These are phyloP conservation scores for Apus apus DNA, from an alignment of 2,113 vertebrate species.

Conservation along the genomic window DNA sequence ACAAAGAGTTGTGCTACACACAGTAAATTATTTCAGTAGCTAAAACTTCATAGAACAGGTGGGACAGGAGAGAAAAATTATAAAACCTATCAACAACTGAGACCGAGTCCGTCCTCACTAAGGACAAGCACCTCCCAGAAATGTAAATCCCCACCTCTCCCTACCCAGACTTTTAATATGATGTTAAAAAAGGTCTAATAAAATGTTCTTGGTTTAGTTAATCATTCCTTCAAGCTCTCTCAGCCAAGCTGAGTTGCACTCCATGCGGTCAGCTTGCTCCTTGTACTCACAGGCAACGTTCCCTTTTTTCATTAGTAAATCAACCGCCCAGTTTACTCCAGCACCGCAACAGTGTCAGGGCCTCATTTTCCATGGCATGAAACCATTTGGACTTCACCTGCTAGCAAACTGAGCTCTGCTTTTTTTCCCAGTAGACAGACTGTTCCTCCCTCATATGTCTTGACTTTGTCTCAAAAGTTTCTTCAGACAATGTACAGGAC, in stretches of 20 bases:
- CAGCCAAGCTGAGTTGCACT: not conserved
- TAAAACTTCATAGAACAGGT: not conserved
- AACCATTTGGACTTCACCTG: slow-evolving; percentile 15
- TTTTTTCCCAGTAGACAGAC: not conserved
- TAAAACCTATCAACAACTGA: not conserved
- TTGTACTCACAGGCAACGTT: not conserved
- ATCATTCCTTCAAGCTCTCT: slow-evolving; percentile 15
- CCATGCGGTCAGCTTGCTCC: slow-evolving; percentile 31
- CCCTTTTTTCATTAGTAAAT: not conserved
- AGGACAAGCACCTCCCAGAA: not conserved
- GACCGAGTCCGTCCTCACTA: not conserved
- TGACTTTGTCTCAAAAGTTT: not conserved
- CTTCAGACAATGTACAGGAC: not conserved
- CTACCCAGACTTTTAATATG: not conserved
- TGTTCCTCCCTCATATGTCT: not conserved
- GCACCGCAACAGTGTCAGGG: not conserved
- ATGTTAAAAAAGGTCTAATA: not conserved
- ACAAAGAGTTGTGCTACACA: not conserved
- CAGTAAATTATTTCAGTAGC: not conserved
- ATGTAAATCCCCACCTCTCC: not conserved
- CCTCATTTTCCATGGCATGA: slow-evolving; percentile 14
- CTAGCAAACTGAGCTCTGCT: not conserved
- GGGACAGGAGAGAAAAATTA: not conserved
- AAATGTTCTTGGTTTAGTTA: not conserved
- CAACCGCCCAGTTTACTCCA: not conserved